These are phyloP conservation scores for Myiopsitta monachus DNA, from an alignment of 2,113 vertebrate species.

Conservation along the genomic window DNA sequence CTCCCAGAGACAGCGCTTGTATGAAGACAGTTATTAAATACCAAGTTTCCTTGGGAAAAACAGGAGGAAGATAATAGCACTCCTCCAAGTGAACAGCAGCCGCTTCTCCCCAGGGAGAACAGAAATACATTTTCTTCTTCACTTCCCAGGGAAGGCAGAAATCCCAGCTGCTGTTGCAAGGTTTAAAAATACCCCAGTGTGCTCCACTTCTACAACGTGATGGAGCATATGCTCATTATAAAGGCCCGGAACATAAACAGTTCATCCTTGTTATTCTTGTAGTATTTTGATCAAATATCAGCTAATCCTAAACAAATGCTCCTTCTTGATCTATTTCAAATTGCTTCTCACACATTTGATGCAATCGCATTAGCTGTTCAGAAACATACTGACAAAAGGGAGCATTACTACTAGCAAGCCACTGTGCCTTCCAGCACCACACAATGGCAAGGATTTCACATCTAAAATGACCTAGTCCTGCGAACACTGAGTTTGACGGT, in stretches of 20 bases:
- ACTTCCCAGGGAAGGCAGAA: background rate
- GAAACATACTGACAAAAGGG: background rate
- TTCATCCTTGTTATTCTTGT: background rate
- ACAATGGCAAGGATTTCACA: background rate
- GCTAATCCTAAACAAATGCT: background rate
- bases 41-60: background rate
- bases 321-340: background rate
- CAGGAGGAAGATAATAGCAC: background rate
- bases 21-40: background rate
- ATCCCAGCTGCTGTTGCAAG: background rate
- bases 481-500: background rate
- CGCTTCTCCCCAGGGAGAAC: background rate
- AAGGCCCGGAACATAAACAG: background rate
- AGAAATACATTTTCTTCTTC: background rate
- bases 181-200: background rate
- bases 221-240: background rate
- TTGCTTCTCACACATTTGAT: background rate
- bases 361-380: background rate
- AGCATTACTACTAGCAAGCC: background rate
- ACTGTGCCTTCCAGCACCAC: background rate
- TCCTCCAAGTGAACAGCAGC: background rate
- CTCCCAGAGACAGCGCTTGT: background rate
- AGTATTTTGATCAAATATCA: background rate
- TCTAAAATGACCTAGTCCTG: background rate
- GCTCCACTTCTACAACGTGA: background rate